These are phyloP conservation scores for Monopterus albus DNA, from an alignment of 2,113 vertebrate genomes.

Conservation along the genomic window DNA sequence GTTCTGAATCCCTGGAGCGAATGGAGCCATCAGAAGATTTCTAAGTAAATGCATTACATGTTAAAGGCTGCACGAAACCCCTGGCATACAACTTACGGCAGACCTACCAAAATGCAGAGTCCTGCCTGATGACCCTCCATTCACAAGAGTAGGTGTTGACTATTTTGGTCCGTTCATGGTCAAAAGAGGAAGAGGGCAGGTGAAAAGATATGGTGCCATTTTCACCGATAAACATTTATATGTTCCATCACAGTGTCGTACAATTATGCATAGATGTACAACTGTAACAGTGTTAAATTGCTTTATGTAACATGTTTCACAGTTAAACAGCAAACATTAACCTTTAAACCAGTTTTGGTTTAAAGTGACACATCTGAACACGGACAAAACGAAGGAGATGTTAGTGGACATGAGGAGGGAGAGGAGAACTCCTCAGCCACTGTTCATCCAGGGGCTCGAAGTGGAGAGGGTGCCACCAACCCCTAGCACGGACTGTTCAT, in stretches of 20 bases:
- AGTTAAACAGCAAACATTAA: neutral
- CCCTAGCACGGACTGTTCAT: no score
- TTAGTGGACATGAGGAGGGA: no score
- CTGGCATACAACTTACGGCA: neutral
- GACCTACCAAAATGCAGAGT: neutral
- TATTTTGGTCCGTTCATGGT: no score
- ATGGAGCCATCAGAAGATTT: neutral
- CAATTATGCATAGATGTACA: neutral
- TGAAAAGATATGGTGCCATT: no score
- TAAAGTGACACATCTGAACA: no score
- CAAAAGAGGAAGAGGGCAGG: no score
- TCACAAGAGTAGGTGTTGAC: slow-evolving; percentile 16
- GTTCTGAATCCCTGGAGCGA: slow-evolving; percentile 3
- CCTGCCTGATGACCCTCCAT: neutral
- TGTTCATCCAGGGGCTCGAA: no score
- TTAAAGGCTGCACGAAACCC: neutral
- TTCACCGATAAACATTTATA: slow-evolving; percentile 9
- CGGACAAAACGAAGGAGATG: no score
- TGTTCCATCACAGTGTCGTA: neutral
- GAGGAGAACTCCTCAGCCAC: no score
- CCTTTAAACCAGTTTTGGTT: no score
- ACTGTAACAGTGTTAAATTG: neutral
- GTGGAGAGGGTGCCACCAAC: no score
- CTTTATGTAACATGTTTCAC: neutral
- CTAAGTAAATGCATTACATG: neutral